Base-by-base conservation (phyloP, 2,888 invertebrate species). In the Tipula unca region DNA sequence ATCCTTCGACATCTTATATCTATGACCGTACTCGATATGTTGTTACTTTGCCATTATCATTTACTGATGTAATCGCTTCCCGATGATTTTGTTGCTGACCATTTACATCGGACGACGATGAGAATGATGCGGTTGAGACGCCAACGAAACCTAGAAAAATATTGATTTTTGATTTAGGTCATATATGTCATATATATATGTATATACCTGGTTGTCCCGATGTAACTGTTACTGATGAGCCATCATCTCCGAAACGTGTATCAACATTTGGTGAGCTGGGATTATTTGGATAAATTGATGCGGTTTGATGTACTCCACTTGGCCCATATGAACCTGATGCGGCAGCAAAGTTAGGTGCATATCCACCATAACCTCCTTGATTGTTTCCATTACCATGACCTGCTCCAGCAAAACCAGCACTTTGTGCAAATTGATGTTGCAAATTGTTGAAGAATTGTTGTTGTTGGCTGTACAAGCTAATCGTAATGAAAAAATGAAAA, bases 21-120 rank as follows among this genome's bases (percentile, higher is more conserved):
- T 84, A 84, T 32, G 84, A 84, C 20, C 36, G 84, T 54, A 85
- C 42, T 5, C 36, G 88, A 86, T 94, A 94, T 84, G 92, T 92
- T 86, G 93, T 93, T 82, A 95, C 89, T 89, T 94, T 94, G 87
- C 96, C 96, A 88, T 96, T 95, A 88, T 95, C 93, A 88, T 96
- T 94, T 85, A 95, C 91, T 0, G 93, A 91, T 8, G 95, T 95
- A 82, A 93, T 91, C 0, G 95, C 93, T 84, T 92, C 91, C 87
- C 94, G 93, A 87, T 91, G 91, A 85, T 89, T 91, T 14, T 89
- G 88, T 85, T 91, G 91, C 87, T 93, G 91, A 3, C 96, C 96
- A 88, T 95, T 92, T 35, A 93, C 88, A 87, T 93, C 92, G 0
- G 91, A 89, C 0, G 93, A 93, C 1, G 92, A 91, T 32, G 94